Percentiles rank a stretch among this genome's conserved stretches.
Evolutionary conservation across 2,888 invertebrate species (phyloP).

Genomic region (Peribatodes rhomboidaria): DNA sequence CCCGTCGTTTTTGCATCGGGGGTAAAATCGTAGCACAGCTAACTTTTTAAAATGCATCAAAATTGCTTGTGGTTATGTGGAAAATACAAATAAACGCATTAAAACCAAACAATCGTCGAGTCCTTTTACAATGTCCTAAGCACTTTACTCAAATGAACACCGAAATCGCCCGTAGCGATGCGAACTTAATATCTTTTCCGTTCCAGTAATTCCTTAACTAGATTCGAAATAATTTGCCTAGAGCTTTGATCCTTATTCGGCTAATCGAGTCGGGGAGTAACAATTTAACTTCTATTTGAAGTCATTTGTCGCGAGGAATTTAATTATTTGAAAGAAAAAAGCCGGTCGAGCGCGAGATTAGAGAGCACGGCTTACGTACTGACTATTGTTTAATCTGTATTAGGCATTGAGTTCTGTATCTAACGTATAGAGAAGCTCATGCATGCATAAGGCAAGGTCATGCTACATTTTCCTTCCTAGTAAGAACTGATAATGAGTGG

Average conservation of each 20-base stretch:
- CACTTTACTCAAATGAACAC: constrained; percentile 29
- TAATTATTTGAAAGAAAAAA: constrained; percentile 50
- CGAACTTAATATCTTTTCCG: constrained; percentile 51
- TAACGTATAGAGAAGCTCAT: too few relatives aligned
- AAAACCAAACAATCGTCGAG: constrained; percentile 1
- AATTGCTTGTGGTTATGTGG: too few relatives aligned
- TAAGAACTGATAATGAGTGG: too few relatives aligned
- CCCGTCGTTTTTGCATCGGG: too few relatives aligned
- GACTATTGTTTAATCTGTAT: constrained; percentile 5
- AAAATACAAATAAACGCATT: not conserved
- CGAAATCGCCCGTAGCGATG: constrained; percentile 43
- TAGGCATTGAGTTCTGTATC: too few relatives aligned
- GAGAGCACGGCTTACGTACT: not conserved
- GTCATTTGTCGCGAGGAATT: constrained; percentile 57
- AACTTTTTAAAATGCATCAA: too few relatives aligned
- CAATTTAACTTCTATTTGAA: constrained; percentile 55
- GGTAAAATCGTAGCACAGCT: too few relatives aligned
- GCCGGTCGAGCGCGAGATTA: constrained; percentile 12
- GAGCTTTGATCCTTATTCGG: constrained; percentile 57
- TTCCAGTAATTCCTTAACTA: constrained; percentile 52
- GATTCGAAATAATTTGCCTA: constrained; percentile 40
- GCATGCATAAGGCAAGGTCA: too few relatives aligned
- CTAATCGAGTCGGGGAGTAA: constrained; percentile 56
- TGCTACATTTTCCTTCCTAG: too few relatives aligned
- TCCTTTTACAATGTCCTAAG: constrained; percentile 8